A percentile compares a stretch with the other conserved stretches of the same genome.
Conservation (phyloP, 2,888 invertebrate species). For the Drosophila mimica region DNA sequence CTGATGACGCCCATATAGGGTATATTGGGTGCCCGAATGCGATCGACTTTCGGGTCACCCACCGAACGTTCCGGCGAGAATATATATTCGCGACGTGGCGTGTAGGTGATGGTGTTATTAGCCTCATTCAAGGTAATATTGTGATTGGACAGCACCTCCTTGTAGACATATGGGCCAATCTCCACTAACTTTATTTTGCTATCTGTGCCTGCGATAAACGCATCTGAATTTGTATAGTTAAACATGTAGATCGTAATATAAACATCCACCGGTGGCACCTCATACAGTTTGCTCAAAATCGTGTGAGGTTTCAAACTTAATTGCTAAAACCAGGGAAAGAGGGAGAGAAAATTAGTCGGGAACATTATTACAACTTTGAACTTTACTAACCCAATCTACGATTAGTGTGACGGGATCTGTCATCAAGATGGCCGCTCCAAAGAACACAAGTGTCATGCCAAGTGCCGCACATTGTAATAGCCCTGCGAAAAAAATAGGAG, state of each 20-base stretch:
- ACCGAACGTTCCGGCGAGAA: slow-evolving; percentile 89
- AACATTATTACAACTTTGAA: background rate
- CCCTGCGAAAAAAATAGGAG: slow-evolving; percentile 75
- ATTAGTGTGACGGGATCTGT: slow-evolving; percentile 80
- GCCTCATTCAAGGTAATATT: slow-evolving; percentile 88
- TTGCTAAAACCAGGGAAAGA: slow-evolving; percentile 70
- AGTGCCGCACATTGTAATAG: slow-evolving; percentile 77
- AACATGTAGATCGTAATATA: slow-evolving; percentile 90
- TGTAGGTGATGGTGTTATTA: slow-evolving; percentile 89
- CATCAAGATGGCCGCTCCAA: slow-evolving; percentile 75
- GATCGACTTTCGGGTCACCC: slow-evolving; percentile 87
- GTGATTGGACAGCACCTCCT: slow-evolving; percentile 89
- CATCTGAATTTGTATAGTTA: slow-evolving; percentile 91
- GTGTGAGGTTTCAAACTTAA: slow-evolving; percentile 86
- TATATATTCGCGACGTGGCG: slow-evolving; percentile 87
- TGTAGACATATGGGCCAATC: slow-evolving; percentile 93
- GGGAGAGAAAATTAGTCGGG: background rate
- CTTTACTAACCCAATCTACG: slow-evolving; percentile 78
- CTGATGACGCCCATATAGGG: slow-evolving; percentile 87
- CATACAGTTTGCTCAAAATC: slow-evolving; percentile 87
- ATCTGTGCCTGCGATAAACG: slow-evolving; percentile 88
- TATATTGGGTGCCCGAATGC: slow-evolving; percentile 89
- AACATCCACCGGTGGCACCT: slow-evolving; percentile 88
- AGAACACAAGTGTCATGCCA: slow-evolving; percentile 78
- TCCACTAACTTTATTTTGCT: slow-evolving; percentile 89